Conservation (phyloP, 2,113 vertebrate species). For the Pleuronectes platessa region DNA sequence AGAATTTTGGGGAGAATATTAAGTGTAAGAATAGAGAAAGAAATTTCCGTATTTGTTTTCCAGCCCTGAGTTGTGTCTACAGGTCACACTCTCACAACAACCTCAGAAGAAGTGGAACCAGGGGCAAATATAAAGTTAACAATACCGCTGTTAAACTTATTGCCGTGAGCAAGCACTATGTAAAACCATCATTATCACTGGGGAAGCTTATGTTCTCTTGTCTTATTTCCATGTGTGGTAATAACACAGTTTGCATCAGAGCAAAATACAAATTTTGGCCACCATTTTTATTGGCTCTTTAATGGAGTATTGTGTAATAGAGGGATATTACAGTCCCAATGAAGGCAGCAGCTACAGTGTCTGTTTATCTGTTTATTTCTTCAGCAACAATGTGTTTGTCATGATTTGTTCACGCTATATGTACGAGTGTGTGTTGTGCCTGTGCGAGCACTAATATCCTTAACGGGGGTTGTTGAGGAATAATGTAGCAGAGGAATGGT, state of each 20-base stretch:
- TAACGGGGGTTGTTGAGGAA: slow-evolving; percentile 38
- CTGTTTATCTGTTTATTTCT: neutral
- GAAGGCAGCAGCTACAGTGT: neutral
- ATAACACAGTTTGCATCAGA: no score
- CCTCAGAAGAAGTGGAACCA: no score
- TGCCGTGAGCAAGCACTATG: no score
- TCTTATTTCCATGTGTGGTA: neutral
- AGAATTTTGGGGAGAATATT: no score
- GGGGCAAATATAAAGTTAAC: no score
- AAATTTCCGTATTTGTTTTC: no score
- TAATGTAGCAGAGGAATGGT: slow-evolving; percentile 34
- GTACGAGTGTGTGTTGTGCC: slow-evolving; percentile 10
- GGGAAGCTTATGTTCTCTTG: neutral
- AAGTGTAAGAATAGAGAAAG: no score
- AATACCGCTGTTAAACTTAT: no score
- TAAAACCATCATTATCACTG: no score
- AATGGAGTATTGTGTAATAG: neutral
- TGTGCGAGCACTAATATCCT: slow-evolving; percentile 20
- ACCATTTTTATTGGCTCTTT: neutral
- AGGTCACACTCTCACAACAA: no score
- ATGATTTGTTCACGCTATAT: neutral
- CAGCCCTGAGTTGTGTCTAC: no score
- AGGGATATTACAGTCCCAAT: neutral
- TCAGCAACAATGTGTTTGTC: neutral
- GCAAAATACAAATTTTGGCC: no score